Base-by-base conservation (phyloP, 2,113 vertebrate genomes). In the Bos javanicus region DNA sequence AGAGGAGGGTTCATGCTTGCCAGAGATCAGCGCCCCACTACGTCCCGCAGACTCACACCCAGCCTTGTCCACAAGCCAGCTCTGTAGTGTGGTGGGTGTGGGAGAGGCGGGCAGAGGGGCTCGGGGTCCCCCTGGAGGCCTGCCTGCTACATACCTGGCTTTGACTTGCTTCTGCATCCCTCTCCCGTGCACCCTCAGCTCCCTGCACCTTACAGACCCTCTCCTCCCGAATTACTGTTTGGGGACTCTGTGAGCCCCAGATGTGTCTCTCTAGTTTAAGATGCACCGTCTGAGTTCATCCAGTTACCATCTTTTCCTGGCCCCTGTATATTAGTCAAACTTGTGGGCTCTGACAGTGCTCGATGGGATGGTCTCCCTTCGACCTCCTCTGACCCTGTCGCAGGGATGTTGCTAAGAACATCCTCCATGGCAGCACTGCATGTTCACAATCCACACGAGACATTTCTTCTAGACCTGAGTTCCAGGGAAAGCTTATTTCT, bases 321-420 rank as follows among this genome's bases (percentile, higher is more conserved):
- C 10, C 80, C 39, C 43, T 28, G 46, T 15, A 78, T 30, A 5
- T 13, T 76, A 71, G 60, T 7, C 30, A 60, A 62, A 57, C 64
- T 85, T 30, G 19, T n/a, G 5, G 54, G 26, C n/a, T 8, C 76
- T 0, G 5, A 46, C 30, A 1, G 0, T 6, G 36, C 84, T 59
- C 0, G 17, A 1, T 23, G 48, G 15, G 15, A 25, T 36, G 17
- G 8, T 83, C 56, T 54, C 30, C 12, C 52, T 14, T 46, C 50
- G 13, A 6, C 59, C 50, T 57, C 14, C 25, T 33, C 71, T 13
- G 54, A 62, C 56, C 23, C 50, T 3, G 10, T 10, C 14, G 33
- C 30, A 33, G 21, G 84, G 33, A n/a, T 14, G 21, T 28, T 48
- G 23, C 46, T 48, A 48, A 85, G 52, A 59, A 74, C 2, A 9